Evolutionary conservation across 2,113 vertebrate genomes (phyloP), one percentile per base, ranked within the genome.

Genomic region (Pseudopodoces humilis): DNA sequence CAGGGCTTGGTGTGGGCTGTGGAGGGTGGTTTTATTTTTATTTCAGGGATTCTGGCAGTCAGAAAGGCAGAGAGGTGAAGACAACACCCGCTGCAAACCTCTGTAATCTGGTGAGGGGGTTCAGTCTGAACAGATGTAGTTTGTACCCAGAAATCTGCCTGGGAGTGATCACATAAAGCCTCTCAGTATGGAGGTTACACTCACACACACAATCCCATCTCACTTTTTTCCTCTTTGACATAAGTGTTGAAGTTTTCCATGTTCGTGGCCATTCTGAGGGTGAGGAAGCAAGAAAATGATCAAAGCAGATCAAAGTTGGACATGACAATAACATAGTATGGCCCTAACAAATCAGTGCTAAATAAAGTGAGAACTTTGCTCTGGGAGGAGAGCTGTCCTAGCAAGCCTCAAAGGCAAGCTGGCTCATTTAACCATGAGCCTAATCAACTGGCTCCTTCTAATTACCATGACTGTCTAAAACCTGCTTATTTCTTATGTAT

Each of bases 371-470:
- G 88, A 86, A 44, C 28, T 86, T 58, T 81, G 78, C 31, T 92
- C 43, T 81, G 65, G 39, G 37, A 77, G 39, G 23, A 77, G 80
- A 95, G 91, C 83, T 96, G 88, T 41, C 60, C 76, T 86, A 86
- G 83, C 62, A 84, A 59, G 14, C 35, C 46, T 43, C 68, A 85
- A 91, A 91, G 64, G 50, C 70, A 91, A 21, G 44, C 86, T 80
- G 93, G 52, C 37, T 53, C 86, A 88, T 93, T 72, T 83, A 93
- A 24, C 89, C 81, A 52, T 68, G 16, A 88, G 28, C 71, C 58
- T 19, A 60, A 87, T 96, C 86, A 95, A n/a, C 63, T 95, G 74
- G 47, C 41, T 94, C 8, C 43, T 95, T 58, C 52, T 85, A 90
- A 88, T 88, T 46, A 37, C n/a, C 56, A 19, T 72, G 19, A 67